phyloP scores from a whole-genome alignment of 92 coral and sea anemone genomes.

The Palythoa grandis region DNA sequence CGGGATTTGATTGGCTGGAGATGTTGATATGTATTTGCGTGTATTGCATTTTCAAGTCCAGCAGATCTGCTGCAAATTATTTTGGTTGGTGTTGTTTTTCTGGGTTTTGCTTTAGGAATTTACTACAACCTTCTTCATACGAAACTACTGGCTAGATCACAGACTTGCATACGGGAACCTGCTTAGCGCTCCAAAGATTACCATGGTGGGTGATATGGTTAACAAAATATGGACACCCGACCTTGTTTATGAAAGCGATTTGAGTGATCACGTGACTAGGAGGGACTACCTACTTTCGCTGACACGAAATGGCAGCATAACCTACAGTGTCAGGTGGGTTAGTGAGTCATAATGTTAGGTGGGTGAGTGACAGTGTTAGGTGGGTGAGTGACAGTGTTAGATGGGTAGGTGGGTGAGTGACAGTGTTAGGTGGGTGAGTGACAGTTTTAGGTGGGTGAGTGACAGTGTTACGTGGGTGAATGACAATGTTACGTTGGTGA shows the following conservation, averaged over 20 bases:
- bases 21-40: too few relatives aligned
- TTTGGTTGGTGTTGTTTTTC: neutral
- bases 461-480: too few relatives aligned
- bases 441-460: too few relatives aligned
- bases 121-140: slow-evolving; percentile 73
- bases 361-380: neutral
- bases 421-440: too few relatives aligned
- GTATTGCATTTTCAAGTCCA: neutral
- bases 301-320: slow-evolving; percentile 58
- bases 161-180: slow-evolving; percentile 63
- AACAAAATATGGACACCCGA: slow-evolving; percentile 77
- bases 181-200: slow-evolving; percentile 57
- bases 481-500: too few relatives aligned
- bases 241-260: slow-evolving; percentile 67
- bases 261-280: slow-evolving; percentile 68
- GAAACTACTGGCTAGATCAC: slow-evolving; percentile 74
- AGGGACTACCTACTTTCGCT: slow-evolving; percentile 62
- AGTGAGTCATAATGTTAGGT: neutral
- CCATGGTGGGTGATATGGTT: slow-evolving; percentile 59
- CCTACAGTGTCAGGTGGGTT: slow-evolving; percentile 61
- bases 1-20: too few relatives aligned
- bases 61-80: neutral
- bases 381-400: neutral
- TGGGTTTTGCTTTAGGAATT: slow-evolving; percentile 52
- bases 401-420: too few relatives aligned